A percentile compares a stretch with the other conserved stretches of the same genome.
Conservation (phyloP, 2,888 invertebrate species). For the Steinernema scapterisci region DNA sequence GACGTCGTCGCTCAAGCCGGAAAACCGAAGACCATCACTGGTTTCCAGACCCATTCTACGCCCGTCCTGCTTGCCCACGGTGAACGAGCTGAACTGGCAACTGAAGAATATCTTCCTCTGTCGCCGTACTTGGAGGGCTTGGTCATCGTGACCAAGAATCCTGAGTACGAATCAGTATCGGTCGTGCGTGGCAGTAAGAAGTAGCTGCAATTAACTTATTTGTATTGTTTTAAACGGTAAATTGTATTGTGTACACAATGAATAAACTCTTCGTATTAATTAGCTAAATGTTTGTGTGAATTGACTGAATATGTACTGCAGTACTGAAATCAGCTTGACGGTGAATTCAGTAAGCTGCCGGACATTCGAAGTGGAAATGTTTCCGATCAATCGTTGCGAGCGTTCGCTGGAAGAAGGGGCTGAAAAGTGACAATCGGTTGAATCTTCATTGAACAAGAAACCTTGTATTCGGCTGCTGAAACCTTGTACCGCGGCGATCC, state of each 20-base stretch:
- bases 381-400: conserved; percentile 92
- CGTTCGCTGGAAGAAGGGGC: conserved; percentile 78
- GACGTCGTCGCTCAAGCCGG: conserved; percentile 99
- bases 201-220: background rate
- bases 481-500: conserved; percentile 82
- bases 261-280: no score
- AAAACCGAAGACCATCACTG: conserved; percentile 98
- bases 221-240: background rate
- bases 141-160: conserved; percentile 93
- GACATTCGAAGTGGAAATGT: conserved; percentile 96
- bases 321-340: no score
- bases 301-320: no score
- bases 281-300: no score
- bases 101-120: conserved; percentile 91
- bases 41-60: conserved; percentile 98
- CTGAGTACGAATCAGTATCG: conserved; percentile 70
- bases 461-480: conserved; percentile 87
- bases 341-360: conserved; percentile 81
- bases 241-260: no score
- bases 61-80: conserved; percentile 94
- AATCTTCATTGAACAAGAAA: no score
- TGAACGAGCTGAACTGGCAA: conserved; percentile 94
- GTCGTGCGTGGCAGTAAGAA: background rate
- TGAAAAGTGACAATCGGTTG: no score
- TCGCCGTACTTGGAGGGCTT: conserved; percentile 98